Percentiles rank a stretch among this genome's conserved stretches.
Evolutionary conservation across 2,797 vertebrate genomes (phyloP).

Genomic region (Lepus townsendii): DNA sequence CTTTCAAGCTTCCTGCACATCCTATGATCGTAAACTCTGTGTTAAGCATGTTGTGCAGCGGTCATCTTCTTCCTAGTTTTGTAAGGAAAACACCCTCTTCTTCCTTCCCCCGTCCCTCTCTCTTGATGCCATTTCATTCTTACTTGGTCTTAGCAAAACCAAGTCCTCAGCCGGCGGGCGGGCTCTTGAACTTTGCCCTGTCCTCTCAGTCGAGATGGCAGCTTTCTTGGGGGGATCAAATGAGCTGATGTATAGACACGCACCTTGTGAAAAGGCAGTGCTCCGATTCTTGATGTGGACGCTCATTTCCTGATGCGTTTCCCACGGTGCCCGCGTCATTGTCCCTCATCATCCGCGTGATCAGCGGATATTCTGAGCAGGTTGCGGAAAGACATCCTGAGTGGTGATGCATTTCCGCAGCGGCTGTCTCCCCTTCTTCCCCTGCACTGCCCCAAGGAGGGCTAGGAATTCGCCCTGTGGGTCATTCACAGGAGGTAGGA

Average conservation of each 20-base stretch:
- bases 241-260: no score
- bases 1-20: not conserved
- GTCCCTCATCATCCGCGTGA: not conserved
- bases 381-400: not conserved
- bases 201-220: not conserved
- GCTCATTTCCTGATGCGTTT: not conserved
- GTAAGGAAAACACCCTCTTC: not conserved
- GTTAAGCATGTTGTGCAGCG: not conserved
- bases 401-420: not conserved
- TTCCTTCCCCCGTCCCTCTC: not conserved
- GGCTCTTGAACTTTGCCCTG: not conserved
- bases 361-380: not conserved
- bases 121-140: not conserved
- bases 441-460: accelerated
- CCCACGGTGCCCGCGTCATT: not conserved
- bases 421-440: no score
- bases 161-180: not conserved
- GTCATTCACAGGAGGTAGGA: not conserved
- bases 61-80: not conserved
- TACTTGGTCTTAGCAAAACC: not conserved
- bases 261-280: not conserved
- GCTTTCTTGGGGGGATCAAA: not conserved
- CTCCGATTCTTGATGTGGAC: not conserved
- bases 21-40: not conserved
- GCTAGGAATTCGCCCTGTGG: not conserved